Evolutionary conservation across 2,113 vertebrate genomes (phyloP).

Genomic region (Trochalopteron elliotii): DNA sequence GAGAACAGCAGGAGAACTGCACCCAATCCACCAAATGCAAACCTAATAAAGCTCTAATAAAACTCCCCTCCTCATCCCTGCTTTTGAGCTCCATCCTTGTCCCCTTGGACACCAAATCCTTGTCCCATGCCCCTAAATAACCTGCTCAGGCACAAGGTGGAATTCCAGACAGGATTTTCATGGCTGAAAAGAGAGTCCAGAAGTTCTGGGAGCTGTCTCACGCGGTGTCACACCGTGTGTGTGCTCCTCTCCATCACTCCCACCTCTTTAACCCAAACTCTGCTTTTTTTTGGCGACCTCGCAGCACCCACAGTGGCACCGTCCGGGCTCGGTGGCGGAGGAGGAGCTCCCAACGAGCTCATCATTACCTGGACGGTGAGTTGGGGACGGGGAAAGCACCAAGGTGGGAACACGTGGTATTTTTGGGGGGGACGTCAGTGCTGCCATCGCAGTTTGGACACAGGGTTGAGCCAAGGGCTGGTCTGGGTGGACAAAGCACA

Average conservation of each 20-base stretch:
- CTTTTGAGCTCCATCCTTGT: background rate
- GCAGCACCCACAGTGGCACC: constrained; percentile 93
- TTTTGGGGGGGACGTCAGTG: too few species aligned
- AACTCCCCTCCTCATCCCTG: background rate
- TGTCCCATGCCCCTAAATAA: background rate
- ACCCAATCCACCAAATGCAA: background rate
- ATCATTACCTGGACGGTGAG: constrained; percentile 94
- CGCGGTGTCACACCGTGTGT: fast-evolving
- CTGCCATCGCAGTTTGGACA: too few species aligned
- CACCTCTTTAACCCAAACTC: background rate
- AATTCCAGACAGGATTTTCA: background rate
- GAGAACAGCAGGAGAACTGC: background rate
- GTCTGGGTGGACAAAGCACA: fast-evolving
- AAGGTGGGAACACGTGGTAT: fast-evolving
- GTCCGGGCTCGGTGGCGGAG: constrained; percentile 91
- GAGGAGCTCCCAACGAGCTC: constrained; percentile 90
- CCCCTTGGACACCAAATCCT: background rate
- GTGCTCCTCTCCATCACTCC: background rate
- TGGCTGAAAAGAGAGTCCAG: background rate
- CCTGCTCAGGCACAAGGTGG: background rate
- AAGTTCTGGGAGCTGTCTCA: background rate
- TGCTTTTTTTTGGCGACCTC: background rate
- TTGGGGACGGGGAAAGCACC: background rate
- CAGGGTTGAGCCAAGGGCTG: background rate
- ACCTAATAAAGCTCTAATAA: background rate